Conservation (phyloP, 2,888 invertebrate genomes). For the Zhengitettix transpicula region DNA sequence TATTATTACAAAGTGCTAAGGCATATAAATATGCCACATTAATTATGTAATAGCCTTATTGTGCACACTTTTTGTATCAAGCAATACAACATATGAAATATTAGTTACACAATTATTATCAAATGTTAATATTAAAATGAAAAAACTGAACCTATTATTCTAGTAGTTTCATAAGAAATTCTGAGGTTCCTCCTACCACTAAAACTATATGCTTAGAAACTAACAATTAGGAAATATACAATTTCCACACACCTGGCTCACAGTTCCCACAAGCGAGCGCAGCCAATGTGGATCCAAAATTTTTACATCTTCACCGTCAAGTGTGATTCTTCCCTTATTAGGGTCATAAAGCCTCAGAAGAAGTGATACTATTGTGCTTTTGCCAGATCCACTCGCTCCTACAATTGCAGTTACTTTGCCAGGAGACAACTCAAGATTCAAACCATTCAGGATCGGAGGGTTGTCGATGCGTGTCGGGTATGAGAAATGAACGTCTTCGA, state of each 20-base stretch:
- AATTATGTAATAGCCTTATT: too few species aligned
- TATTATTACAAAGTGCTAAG: too few species aligned
- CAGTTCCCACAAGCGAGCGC: conserved; percentile 70
- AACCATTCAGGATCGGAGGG: conserved; percentile 38
- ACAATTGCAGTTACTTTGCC: conserved; percentile 65
- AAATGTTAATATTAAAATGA: too few species aligned
- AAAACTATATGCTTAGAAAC: too few species aligned
- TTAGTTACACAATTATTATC: too few species aligned
- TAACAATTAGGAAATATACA: too few species aligned
- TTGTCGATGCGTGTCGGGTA: conserved; percentile 49
- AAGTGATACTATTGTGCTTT: conserved; percentile 77
- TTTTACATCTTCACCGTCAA: conserved; percentile 64
- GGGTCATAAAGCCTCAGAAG: conserved; percentile 81
- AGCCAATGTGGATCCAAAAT: conserved; percentile 71
- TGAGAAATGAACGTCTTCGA: conserved; percentile 54
- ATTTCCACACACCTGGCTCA: conserved; percentile 57
- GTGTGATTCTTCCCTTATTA: conserved; percentile 41
- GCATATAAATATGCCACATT: too few species aligned
- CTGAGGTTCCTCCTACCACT: too few species aligned
- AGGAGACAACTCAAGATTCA: conserved; percentile 47
- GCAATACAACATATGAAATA: too few species aligned
- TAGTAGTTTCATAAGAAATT: too few species aligned
- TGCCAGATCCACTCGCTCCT: conserved; percentile 87
- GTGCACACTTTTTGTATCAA: too few species aligned
- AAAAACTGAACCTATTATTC: too few species aligned